Evolutionary conservation across 2,797 vertebrate species (phyloP).

Genomic region (Micropoecilia bifurca): DNA sequence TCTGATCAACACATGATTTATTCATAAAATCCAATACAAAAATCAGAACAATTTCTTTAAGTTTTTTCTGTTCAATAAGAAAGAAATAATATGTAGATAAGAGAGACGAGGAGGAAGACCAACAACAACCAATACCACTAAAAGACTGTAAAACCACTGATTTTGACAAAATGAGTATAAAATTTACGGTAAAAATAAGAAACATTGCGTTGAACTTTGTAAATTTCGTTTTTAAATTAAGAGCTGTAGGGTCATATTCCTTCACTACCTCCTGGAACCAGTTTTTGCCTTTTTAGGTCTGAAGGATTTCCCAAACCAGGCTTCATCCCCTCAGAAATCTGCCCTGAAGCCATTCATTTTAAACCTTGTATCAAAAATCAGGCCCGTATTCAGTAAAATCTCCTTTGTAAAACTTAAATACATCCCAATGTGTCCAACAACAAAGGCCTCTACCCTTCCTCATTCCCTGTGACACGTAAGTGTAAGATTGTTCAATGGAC

Average conservation of each 20-base stretch:
- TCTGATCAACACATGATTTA: not conserved
- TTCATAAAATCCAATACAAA: not conserved
- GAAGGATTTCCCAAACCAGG: constrained; percentile 70
- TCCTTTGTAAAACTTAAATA: constrained; percentile 84
- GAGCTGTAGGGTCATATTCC: constrained; percentile 22
- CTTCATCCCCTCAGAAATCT: constrained; percentile 73
- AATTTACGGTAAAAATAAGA: constrained; percentile 31
- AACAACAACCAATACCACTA: not conserved
- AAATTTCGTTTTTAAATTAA: not conserved
- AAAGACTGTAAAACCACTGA: not conserved
- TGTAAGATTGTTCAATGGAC: constrained; percentile 74
- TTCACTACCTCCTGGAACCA: constrained; percentile 28
- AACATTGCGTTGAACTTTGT: constrained; percentile 8
- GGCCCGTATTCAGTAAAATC: constrained; percentile 75
- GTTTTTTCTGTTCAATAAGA: not conserved
- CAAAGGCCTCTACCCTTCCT: constrained; percentile 78
- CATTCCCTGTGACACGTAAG: constrained; percentile 75
- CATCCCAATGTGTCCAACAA: constrained; percentile 83
- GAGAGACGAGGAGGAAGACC: not conserved
- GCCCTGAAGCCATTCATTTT: constrained; percentile 71
- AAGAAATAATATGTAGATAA: not conserved
- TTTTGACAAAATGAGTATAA: constrained; percentile 36
- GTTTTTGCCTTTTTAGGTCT: constrained; percentile 49
- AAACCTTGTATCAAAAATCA: constrained; percentile 83
- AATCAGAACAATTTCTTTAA: not conserved